A percentile compares a stretch with the other conserved stretches of the same genome.
These are phyloP conservation scores for Pocota personata DNA, from an alignment of 2,888 invertebrate species.

Conservation along the genomic window DNA sequence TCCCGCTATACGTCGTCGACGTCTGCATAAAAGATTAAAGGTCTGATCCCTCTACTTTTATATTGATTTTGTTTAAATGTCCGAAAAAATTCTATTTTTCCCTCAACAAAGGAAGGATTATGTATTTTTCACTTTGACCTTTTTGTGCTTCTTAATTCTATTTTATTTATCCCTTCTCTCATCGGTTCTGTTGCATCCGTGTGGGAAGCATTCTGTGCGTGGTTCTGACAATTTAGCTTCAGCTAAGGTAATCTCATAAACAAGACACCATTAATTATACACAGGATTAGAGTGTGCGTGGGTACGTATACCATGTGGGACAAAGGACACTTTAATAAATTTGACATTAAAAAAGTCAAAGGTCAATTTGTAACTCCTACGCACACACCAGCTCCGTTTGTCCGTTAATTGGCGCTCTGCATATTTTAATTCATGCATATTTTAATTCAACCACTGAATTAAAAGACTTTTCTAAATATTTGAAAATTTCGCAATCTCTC, in stretches of 20 bases:
- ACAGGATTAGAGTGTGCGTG: slow-evolving; percentile 22
- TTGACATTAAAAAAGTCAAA: background rate
- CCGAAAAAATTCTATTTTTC: slow-evolving; percentile 31
- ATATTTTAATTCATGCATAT: slow-evolving; percentile 4
- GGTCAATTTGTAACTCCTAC: background rate
- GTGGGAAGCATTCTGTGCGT: background rate
- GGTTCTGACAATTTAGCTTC: slow-evolving; percentile 39
- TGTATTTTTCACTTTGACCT: slow-evolving; percentile 1
- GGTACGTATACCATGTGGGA: background rate
- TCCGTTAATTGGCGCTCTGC: background rate
- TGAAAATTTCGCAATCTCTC: background rate
- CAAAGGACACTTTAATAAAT: slow-evolving; percentile 4
- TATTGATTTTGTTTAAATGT: slow-evolving; percentile 48
- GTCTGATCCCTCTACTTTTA: background rate
- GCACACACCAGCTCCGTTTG: background rate
- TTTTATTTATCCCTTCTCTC: slow-evolving; percentile 1
- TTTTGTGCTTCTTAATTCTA: background rate
- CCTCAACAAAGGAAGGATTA: slow-evolving; percentile 18
- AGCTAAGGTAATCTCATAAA: slow-evolving; percentile 48
- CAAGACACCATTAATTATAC: slow-evolving; percentile 49
- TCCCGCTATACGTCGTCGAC: background rate
- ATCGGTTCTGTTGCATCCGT: background rate
- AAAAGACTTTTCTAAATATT: slow-evolving; percentile 32
- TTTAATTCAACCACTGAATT: slow-evolving; percentile 45
- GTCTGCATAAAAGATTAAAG: slow-evolving; percentile 16